Base-by-base conservation (phyloP, 1,140 invertebrate genomes). In the Melanaphis sacchari region DNA sequence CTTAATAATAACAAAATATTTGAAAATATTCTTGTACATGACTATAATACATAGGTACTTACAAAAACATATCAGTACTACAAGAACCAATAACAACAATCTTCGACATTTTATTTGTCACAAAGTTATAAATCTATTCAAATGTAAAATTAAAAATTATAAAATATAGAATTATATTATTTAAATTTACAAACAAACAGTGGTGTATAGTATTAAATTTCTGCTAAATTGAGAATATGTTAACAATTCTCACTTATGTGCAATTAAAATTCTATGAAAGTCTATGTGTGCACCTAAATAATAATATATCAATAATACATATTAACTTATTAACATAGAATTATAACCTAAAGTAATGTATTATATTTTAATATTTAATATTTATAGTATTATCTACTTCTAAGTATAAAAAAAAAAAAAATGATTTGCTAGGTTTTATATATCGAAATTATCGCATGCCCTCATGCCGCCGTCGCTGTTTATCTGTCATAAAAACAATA, bases 51-150 rank as follows among this genome's bases (percentile, higher is more conserved):
- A 85, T 93, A n/a, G n/a, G n/a, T n/a, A 93, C 91, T 93, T 93
- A 93, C 91, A 93, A 93, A 52, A 93, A 93, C 40, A 93, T 85
- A 93, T 93, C 91, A 26, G 46, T 84, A 52, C 49, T 31, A 31
- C 91, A 93, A 15, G 91, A 93, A 41, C 91, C 91, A 40, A 93
- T 49, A 31, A 41, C 43, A 31, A 84, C 91, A 52, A 93, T 84
- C 84, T 93, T 93, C 18, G 91, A 93, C 91, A 93, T 93, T 52
- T 85, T 76, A 59, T 76, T 85, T 52, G 52, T 1, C 18, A 85
- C 18, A 7, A 38, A 82, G 22, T 38, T 38, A 82, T 82, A 38
- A 38, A 38, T 8, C 76, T 81, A 81, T 36, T 18, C 0, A 76
- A 81, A 36, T 38, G 22, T 38, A 82, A 82, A 81, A 82, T 85